Evolutionary conservation across 2,797 vertebrate species (phyloP).

Genomic region (Pseudomugil tenellus): DNA sequence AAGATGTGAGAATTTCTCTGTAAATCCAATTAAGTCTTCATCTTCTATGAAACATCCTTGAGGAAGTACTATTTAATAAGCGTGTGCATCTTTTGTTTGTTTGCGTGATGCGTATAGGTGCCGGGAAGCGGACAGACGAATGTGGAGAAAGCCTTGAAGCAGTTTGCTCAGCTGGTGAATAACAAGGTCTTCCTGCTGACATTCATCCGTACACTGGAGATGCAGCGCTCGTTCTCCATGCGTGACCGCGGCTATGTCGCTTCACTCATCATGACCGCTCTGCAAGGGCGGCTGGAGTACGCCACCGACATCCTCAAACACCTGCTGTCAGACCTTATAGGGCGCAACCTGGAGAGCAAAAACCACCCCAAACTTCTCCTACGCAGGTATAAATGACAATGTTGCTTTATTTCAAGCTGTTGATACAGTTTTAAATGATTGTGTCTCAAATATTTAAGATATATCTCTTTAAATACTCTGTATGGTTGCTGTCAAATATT

Average conservation of each 20-base stretch:
- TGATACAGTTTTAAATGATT: not conserved
- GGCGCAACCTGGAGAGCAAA: slow-evolving; percentile 96
- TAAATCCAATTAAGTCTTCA: slow-evolving; percentile 17
- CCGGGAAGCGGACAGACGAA: slow-evolving; percentile 90
- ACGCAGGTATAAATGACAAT: slow-evolving; percentile 87
- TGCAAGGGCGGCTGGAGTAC: slow-evolving; percentile 93
- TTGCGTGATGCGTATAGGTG: slow-evolving; percentile 79
- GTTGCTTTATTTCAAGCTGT: too few relatives aligned
- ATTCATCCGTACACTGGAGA: slow-evolving; percentile 95
- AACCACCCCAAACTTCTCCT: slow-evolving; percentile 97
- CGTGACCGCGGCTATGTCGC: slow-evolving; percentile 94
- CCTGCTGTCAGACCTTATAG: slow-evolving; percentile 93
- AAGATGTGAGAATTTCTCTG: slow-evolving; percentile 3
- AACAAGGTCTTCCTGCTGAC: slow-evolving; percentile 95
- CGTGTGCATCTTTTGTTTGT: slow-evolving; percentile 43
- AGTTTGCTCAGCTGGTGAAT: slow-evolving; percentile 94
- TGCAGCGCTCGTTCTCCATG: slow-evolving; percentile 97
- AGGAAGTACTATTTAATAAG: slow-evolving; percentile 36
- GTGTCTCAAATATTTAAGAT: not conserved
- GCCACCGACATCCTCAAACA: slow-evolving; percentile 96
- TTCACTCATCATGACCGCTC: slow-evolving; percentile 95
- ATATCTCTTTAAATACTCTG: not conserved
- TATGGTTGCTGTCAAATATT: not conserved
- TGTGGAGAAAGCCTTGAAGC: slow-evolving; percentile 95
- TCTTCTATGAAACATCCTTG: slow-evolving; percentile 21